Evolutionary conservation across 2,888 invertebrate species (phyloP), one percentile per base, ranked within the genome.

Genomic region (Volucella zonaria): DNA sequence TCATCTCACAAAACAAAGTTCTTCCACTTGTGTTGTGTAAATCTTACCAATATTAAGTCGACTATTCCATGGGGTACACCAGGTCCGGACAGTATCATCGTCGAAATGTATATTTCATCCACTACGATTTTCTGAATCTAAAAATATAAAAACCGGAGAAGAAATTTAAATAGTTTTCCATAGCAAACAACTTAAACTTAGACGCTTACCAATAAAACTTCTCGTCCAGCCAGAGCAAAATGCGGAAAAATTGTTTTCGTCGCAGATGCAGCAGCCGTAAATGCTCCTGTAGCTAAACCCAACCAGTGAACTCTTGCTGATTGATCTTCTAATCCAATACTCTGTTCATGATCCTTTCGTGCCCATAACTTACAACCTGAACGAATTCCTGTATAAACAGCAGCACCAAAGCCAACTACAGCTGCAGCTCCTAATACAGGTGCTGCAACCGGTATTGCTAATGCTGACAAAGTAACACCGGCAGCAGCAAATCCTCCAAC

Each of bases 41-140:
- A 14, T 70, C 87, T 88, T 87, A 91, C 91, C 88, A 91, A 77
- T 42, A 89, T 18, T 14, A 91, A 75, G 80, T 91, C 91, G 0
- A 90, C 56, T 9, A 89, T 71, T 10, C 90, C 89, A 86, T 89
- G 89, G 49, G 88, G 89, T 0, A 90, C 75, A 10, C 91, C 90
- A 43, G 88, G 87, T 11, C 91, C 91, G 2, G 91, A 91, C 2
- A 91, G 66, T 38, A 90, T 77, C 78, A 91, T 89, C 0, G 89
- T 89, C 6, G 91, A 88, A 14, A 91, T 89, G 82, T 91, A 91
- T 86, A 91, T 89, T 42, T 90, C 87, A 86, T 91, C 90, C 4
- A 90, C 90, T 3, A 90, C 87, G 43, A 88, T 10, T 85, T 52
- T 74, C 31, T 23, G 86, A n/a, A 88, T 82, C 90, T 90, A 64